Evolutionary conservation across 2,888 invertebrate species (phyloP), one percentile per base, ranked within the genome.

Genomic region (Lordiphosa fenestrarum): DNA sequence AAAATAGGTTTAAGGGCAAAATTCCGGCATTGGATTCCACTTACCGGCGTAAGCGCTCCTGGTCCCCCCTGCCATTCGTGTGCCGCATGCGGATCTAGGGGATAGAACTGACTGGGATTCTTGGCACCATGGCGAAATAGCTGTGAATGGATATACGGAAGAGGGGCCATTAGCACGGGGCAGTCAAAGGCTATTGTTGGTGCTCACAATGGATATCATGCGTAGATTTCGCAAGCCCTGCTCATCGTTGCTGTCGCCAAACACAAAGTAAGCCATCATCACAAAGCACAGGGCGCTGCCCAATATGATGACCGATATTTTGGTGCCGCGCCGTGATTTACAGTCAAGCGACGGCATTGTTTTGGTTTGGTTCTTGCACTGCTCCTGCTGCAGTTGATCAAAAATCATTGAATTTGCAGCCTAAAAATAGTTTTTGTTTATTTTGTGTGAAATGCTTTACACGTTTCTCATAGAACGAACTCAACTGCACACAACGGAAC

Each of bases 21-120:
- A 12, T 38, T 38, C 9, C 30, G 10, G 2, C 10, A 3, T 4
- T 1, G n/a, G 12, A 5, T 38, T 13, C 2, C 30, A 60, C 72
- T 60, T 60, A 85, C 89, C 84, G 75, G 82, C 10, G 95, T 96
- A 21, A 98, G 91, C 50, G 95, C 92, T 6, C 96, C 96, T 84
- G 92, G 92, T 41, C 97, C 97, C 73, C 94, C 94, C 4, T 94
- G 93, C 97, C 97, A 98, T 51, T 92, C 91, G 75, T 94, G 92
- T 65, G 93, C 91, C 61, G 91, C 91, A 86, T 95, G 92, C 1
- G 95, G 95, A 90, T 98, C 97, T 82, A 93, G 95, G 10, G 94
- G 94, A 87, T 95, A 98, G 2, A 93, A 92, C 21, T 90, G 88
- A 4, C 93, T 92, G 1, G 98, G 97, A 56, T 94, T 87, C 66